A percentile compares a stretch with the other conserved stretches of the same genome.
phyloP scores from a whole-genome alignment of 2,113 vertebrate genomes.

The Sylvietta virens region DNA sequence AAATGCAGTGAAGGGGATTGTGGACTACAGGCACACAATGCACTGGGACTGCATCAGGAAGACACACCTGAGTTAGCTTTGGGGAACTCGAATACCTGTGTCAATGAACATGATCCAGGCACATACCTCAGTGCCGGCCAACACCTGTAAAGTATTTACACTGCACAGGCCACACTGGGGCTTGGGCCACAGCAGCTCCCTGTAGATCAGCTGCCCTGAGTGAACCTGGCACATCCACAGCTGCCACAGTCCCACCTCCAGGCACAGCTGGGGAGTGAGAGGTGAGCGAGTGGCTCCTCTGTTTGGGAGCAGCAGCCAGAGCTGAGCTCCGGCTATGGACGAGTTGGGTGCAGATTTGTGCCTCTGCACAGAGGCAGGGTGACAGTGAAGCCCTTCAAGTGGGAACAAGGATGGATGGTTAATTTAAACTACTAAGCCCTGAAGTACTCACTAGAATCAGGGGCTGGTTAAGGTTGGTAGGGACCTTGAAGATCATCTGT shows the following conservation, averaged over 20 bases:
- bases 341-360: neutral
- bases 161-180: neutral
- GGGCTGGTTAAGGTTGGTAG: neutral
- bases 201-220: neutral
- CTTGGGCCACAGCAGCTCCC: neutral
- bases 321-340: neutral
- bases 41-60: neutral
- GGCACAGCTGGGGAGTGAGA: accelerated
- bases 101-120: neutral
- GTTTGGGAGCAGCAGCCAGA: neutral
- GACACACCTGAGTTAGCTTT: neutral
- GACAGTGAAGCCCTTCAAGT: neutral
- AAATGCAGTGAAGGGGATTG: neutral
- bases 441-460: neutral
- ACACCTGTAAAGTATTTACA: neutral
- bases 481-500: neutral
- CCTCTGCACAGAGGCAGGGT: neutral
- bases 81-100: neutral
- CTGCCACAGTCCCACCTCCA: neutral
- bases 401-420: neutral
- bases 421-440: neutral
- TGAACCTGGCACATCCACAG: accelerated
- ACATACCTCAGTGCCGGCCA: neutral
- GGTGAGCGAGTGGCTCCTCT: neutral
- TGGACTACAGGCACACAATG: neutral